A percentile compares a stretch with the other conserved stretches of the same genome.
These are phyloP conservation scores for Hydra vulgaris DNA, from an alignment of 30 jellyfish, hydroid and myxozoan genomes.

Conservation along the genomic window DNA sequence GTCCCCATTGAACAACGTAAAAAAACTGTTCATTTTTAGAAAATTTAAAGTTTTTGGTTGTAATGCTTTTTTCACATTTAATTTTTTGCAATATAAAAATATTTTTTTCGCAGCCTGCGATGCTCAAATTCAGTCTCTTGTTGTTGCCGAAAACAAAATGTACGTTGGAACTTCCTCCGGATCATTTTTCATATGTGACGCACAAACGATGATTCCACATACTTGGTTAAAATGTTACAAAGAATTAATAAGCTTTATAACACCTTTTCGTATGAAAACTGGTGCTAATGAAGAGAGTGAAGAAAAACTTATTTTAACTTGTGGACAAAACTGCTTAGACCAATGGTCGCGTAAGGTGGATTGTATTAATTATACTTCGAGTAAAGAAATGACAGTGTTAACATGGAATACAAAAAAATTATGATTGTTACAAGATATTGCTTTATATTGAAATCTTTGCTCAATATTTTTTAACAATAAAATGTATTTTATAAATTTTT, in stretches of 20 bases:
- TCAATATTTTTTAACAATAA: too few relatives aligned
- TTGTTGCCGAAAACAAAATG: constrained; percentile 66
- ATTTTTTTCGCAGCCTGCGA: constrained; percentile 57
- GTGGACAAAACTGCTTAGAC: constrained; percentile 76
- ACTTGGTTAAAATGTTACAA: constrained; percentile 57
- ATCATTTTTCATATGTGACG: constrained; percentile 61
- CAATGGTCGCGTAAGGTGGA: constrained; percentile 47
- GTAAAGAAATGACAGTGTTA: constrained; percentile 38
- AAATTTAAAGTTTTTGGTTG: too few relatives aligned
- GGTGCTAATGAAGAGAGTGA: constrained; percentile 37
- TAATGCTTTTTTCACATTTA: too few relatives aligned
- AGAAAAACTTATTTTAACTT: constrained; percentile 45
- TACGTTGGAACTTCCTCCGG: constrained; percentile 94
- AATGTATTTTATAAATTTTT: too few relatives aligned
- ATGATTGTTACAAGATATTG: neutral
- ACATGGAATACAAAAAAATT: constrained; percentile 33
- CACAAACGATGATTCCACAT: constrained; percentile 43
- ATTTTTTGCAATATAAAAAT: too few relatives aligned
- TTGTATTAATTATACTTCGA: constrained; percentile 20
- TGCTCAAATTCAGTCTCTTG: constrained; percentile 65
- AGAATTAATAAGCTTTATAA: constrained; percentile 51
- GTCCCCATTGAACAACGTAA: too few relatives aligned
- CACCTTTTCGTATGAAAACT: constrained; percentile 68
- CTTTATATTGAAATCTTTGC: too few relatives aligned
- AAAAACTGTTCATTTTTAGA: too few relatives aligned